phyloP scores from a whole-genome alignment of 2,888 invertebrate genomes.

The Agrilus biguttatus region DNA sequence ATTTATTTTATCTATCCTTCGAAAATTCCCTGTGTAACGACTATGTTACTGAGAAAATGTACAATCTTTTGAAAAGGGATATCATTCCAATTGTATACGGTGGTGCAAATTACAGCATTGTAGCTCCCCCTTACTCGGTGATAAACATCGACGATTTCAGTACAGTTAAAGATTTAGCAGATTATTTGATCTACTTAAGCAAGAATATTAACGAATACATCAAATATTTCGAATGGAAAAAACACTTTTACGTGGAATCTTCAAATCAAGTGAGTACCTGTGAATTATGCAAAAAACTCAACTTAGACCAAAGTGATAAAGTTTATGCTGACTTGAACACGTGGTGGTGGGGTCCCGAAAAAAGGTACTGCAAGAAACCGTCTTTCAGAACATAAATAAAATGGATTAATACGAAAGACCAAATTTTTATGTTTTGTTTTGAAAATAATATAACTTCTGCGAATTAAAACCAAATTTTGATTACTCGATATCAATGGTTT shows the following conservation, averaged over 20 bases:
- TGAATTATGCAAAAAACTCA: slow-evolving; percentile 9
- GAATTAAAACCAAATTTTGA: no score
- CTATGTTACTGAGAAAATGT: slow-evolving; percentile 13
- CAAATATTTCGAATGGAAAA: slow-evolving; percentile 13
- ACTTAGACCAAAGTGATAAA: slow-evolving; percentile 2
- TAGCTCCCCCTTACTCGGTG: slow-evolving; percentile 11
- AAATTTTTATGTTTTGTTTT: no score
- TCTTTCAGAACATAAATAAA: no score
- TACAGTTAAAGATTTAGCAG: slow-evolving; percentile 7
- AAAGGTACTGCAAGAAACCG: no score
- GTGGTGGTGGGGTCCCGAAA: slow-evolving; percentile 6
- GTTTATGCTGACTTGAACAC: slow-evolving; percentile 3
- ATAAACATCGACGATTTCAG: slow-evolving; percentile 9
- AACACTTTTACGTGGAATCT: slow-evolving; percentile 2
- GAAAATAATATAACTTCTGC: no score
- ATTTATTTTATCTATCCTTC: slow-evolving; percentile 12
- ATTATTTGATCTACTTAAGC: slow-evolving; percentile 8
- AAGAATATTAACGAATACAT: slow-evolving; percentile 7
- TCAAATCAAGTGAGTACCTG: background rate
- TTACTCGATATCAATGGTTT: no score
- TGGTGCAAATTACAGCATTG: slow-evolving; percentile 6
- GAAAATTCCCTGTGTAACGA: slow-evolving; percentile 12
- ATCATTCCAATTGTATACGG: slow-evolving; percentile 13
- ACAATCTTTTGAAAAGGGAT: slow-evolving; percentile 5
- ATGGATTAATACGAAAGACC: no score